Base-by-base conservation (phyloP, 1,140 invertebrate genomes). In the Dryas iulia region DNA sequence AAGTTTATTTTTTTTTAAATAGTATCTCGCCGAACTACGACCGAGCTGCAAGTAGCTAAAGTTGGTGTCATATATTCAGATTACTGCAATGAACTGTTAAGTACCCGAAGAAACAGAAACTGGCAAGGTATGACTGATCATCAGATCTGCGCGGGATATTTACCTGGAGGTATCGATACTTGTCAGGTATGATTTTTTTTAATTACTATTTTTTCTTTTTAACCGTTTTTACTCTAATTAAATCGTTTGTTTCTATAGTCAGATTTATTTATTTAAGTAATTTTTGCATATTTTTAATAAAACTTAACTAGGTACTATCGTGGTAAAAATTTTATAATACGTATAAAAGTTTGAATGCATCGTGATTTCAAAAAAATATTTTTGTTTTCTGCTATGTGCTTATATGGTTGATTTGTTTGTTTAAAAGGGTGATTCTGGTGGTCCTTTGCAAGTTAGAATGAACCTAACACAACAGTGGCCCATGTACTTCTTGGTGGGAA, bases 71-170 rank as follows among this genome's bases (percentile, higher is more conserved):
- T 62, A 26, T 23, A 62, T 14, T 18, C 23, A n/a, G 12, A 62
- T 2, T 52, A 11, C 3, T 62, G 59, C 39, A n/a, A 62, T 21
- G 39, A 62, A 52, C 8, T 28, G 3, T 62, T 62, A 18, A 11
- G 1, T 6, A 8, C 12, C 2, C 14, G n/a, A 18, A 33, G 39
- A 11, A 71, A 71, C 21, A 65, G 69, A 24, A 59, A 61, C 14
- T 74, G 69, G 69, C 47, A 52, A 7, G 65, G 69, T 0, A 28
- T 74, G 24, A 31, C 62, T 10, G 66, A 74, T 1, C 72, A 67
- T 65, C 72, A 74, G 35, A 57, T 74, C 21, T 74, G 69, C 11
- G 69, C 69, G 10, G 69, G 65, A 39, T 53, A 60, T n/a, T 18
- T 71, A 14, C n/a, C 12, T 14, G 65, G 72, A 18, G 65, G 64